A percentile compares a stretch with the other conserved stretches of the same genome.
Conservation (phyloP, 2,113 vertebrate genomes). For the Chaenogobius annularis region DNA sequence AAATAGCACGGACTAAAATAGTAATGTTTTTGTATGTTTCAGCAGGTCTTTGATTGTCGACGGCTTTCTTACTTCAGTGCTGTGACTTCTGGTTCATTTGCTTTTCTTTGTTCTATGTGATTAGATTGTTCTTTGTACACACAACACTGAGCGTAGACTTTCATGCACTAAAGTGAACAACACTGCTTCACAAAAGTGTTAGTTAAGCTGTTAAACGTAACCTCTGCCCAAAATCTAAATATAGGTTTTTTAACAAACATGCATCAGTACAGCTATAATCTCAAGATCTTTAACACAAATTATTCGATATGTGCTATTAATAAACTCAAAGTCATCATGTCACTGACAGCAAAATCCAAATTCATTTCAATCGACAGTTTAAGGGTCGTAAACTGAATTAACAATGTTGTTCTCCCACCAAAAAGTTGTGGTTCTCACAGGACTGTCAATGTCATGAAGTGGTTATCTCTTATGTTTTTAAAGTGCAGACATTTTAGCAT, state of each 20-base stretch:
- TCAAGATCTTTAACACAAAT: neutral
- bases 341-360: neutral
- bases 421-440: neutral
- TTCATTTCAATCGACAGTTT: neutral
- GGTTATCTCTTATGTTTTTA: neutral
- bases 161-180: slow-evolving; percentile 4
- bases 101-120: neutral
- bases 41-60: slow-evolving; percentile 5
- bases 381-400: neutral
- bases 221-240: neutral
- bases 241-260: neutral
- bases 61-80: neutral
- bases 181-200: neutral
- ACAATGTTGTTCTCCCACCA: neutral
- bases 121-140: slow-evolving; percentile 4
- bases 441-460: no score
- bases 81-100: slow-evolving; percentile 3
- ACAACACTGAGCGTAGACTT: neutral
- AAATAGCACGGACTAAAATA: neutral
- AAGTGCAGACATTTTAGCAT: neutral
- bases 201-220: slow-evolving; percentile 1
- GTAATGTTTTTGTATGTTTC: neutral
- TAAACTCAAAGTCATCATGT: neutral
- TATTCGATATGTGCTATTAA: neutral
- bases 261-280: neutral